Base-by-base conservation (phyloP, 1,140 invertebrate genomes). In the Trichonephila clavipes region DNA sequence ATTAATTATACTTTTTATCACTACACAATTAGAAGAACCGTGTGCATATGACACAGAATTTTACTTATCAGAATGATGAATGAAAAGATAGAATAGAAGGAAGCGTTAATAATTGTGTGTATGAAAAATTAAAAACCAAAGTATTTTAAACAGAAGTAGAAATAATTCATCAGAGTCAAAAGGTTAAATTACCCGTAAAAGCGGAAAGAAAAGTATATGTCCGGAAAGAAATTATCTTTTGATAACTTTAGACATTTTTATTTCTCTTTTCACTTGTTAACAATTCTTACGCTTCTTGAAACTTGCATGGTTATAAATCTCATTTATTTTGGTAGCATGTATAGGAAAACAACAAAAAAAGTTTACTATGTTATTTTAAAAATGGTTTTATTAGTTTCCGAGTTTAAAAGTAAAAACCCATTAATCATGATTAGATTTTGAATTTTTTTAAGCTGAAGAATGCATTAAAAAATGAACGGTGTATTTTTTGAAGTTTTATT, bases 101-200 rank as follows among this genome's bases (percentile, higher is more conserved):
- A 40, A 28, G 28, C 28, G 14, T 77, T 77, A 40, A 77, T 40
- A 77, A 77, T 77, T 34, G 5, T 3, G 12, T n/a, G 24, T 6
- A 14, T 77, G 72, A 77, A 77, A 77, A 77, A 77, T 77, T 77
- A 77, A 77, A 77, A 18, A 16, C 72, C 16, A 18, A 34, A 77
- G 28, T 77, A 18, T 77, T 77, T 77, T 77, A 34, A 40, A 10
- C 28, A 77, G 28, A 40, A 18, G 28, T 40, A 34, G 72, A 18
- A 40, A 28, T 8, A 77, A 77, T 77, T 77, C 72, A 77, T 77
- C 34, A 34, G 72, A 40, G 72, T 77, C 72, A 77, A 40, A 77
- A 77, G 24, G 72, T 40, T 77, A 77, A 77, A 77, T 77, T 77
- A 28, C 34, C 28, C 72, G 34, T 77, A 77, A 77, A 77, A 77